Base-by-base conservation (phyloP, 2,888 invertebrate genomes). In the Ectemnius cavifrons region DNA sequence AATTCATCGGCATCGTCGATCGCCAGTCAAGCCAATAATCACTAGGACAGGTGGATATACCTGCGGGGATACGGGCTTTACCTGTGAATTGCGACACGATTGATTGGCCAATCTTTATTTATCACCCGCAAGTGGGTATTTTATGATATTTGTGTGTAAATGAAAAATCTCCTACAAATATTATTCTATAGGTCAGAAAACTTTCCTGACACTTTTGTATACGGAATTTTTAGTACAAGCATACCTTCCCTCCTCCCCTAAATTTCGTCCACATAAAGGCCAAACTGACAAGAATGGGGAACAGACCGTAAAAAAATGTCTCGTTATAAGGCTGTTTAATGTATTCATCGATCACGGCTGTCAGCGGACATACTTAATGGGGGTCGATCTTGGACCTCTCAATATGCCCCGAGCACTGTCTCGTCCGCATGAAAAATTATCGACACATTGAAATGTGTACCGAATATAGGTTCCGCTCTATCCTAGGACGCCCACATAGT, bases 401-500 rank as follows among this genome's bases (percentile, higher is more conserved):
- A 27, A 58, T 57, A 27, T 8, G 37, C 14, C 20, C 58, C 58
- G 18, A 23, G n/a, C 27, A 14, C 0, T 20, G 20, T 14, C 52
- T 16, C 16, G 52, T 16, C 14, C 58, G 18, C 14, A 23, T 52
- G 52, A 52, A 52, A 52, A 52, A 52, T 52, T 52, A 52, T 16
- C 62, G 62, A 23, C 8, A 16, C 2, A 8, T 49, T 37, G 16
- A 16, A 45, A 18, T 47, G 23, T 20, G 13, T 20, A 18, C 52
- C 63, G 58, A 69, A 67, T 46, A 75, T 52, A 65, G 64, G 1
- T 16, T 18, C 18, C 49, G 28, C 64, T 72, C 64, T 28, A 23
- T 57, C 49, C 64, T 66, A 52, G 6, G 67, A 79, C 79, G 68
- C 74, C 82, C 14, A 82, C 77, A 46, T 37, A 11, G 8, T 37